These are phyloP conservation scores for Acronicta leporina DNA, from an alignment of 2,888 invertebrate species.

Conservation along the genomic window DNA sequence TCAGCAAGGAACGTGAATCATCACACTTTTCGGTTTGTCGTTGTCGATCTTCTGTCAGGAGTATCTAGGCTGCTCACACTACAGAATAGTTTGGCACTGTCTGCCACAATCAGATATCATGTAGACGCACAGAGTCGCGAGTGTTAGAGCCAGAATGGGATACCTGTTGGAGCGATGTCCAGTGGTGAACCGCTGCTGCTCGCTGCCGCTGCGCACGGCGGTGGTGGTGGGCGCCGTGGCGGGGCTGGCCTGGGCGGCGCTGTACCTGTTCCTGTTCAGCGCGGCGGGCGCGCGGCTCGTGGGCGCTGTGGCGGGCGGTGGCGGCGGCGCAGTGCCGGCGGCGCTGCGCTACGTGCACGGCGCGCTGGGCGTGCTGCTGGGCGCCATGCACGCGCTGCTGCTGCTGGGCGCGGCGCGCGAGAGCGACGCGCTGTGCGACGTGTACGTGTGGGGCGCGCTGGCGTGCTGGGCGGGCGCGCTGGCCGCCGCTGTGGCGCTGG, in stretches of 20 bases:
- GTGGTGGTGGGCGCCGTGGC: slow-evolving; percentile 52
- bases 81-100: neutral
- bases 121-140: neutral
- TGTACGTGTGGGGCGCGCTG: slow-evolving; percentile 65
- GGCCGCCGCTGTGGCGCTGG: slow-evolving; percentile 20
- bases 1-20: neutral
- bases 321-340: slow-evolving; percentile 1
- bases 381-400: slow-evolving; percentile 60
- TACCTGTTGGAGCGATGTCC: slow-evolving; percentile 63
- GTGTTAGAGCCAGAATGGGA: slow-evolving; percentile 51
- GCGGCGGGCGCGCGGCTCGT: slow-evolving; percentile 42
- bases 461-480: slow-evolving; percentile 38
- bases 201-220: slow-evolving; percentile 50
- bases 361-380: slow-evolving; percentile 59
- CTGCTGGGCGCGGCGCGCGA: slow-evolving; percentile 47
- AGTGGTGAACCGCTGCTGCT: slow-evolving; percentile 57
- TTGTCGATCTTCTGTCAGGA: neutral
- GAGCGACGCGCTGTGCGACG: slow-evolving; percentile 63
- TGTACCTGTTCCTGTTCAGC: slow-evolving; percentile 52
- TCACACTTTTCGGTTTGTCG: neutral
- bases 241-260: slow-evolving; percentile 57
- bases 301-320: slow-evolving; percentile 35
- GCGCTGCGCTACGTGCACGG: slow-evolving; percentile 58
- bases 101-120: no score
- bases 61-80: neutral